These are phyloP conservation scores for Aphis craccivora DNA, from an alignment of 1,140 invertebrate genomes.

Conservation along the genomic window DNA sequence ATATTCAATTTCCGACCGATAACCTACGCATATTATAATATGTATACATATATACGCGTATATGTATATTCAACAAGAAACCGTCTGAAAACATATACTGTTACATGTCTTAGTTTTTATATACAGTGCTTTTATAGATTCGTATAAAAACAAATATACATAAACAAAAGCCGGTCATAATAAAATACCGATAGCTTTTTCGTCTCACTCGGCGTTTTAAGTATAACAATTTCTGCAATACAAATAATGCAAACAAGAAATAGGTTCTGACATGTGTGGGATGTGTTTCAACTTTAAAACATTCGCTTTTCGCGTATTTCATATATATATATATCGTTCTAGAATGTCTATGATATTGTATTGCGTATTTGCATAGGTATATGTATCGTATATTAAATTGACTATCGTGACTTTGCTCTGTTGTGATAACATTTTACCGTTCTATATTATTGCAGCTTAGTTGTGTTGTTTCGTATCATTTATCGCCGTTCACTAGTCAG, in stretches of 20 bases:
- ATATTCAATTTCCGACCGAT: no score
- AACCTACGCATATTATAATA: not conserved
- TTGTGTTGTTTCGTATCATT: not conserved
- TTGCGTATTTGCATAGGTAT: not conserved
- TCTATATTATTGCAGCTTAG: not conserved
- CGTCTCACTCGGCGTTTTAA: not conserved
- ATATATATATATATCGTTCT: not conserved
- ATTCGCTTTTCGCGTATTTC: not conserved
- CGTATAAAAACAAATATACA: not conserved
- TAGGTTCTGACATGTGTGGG: not conserved
- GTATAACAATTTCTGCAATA: not conserved
- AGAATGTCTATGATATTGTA: not conserved
- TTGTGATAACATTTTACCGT: not conserved
- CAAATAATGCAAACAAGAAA: not conserved
- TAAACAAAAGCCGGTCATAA: not conserved
- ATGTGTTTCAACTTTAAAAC: not conserved
- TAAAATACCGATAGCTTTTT: not conserved
- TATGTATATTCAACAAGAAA: not conserved
- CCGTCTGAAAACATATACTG: not conserved
- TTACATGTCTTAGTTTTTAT: not conserved
- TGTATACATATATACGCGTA: no score
- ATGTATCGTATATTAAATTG: not conserved
- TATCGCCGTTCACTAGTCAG: not conserved
- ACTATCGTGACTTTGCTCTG: not conserved
- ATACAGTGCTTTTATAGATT: not conserved